These are phyloP conservation scores for Esox lucius DNA, from an alignment of 2,797 vertebrate species.

Conservation along the genomic window DNA sequence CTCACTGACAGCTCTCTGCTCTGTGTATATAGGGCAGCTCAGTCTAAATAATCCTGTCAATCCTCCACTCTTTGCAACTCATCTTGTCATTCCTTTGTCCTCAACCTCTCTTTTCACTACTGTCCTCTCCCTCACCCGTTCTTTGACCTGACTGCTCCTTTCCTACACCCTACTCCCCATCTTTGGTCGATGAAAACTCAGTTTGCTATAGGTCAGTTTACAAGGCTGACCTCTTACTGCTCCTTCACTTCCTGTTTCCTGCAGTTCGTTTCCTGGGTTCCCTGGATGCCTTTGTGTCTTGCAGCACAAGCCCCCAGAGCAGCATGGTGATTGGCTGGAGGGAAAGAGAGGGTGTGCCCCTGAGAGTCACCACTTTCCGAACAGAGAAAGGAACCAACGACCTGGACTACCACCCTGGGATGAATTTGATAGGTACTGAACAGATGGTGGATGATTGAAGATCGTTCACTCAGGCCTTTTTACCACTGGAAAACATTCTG, in stretches of 20 bases:
- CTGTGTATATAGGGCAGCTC: background rate
- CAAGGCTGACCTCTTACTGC: background rate
- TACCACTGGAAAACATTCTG: too few relatives aligned
- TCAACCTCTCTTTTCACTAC: background rate
- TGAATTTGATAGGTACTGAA: conserved; percentile 52
- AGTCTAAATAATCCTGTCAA: background rate
- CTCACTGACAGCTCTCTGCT: conserved; percentile 17
- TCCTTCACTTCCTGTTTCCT: conserved; percentile 13
- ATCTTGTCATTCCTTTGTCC: background rate
- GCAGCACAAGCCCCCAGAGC: conserved; percentile 68
- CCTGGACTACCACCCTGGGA: conserved; percentile 73
- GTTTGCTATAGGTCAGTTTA: background rate
- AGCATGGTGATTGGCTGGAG: conserved; percentile 75
- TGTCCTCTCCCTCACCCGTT: background rate
- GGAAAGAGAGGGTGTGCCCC: conserved; percentile 63
- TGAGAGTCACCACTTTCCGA: conserved; percentile 66
- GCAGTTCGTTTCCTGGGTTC: conserved; percentile 72
- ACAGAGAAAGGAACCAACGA: conserved; percentile 74
- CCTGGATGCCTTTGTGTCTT: conserved; percentile 79
- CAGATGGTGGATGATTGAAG: too few relatives aligned
- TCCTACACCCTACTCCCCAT: background rate
- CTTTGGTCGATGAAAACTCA: background rate
- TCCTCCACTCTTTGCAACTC: background rate
- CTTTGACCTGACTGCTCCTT: background rate
- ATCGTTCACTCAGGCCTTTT: too few relatives aligned